Percentiles rank a stretch among this genome's conserved stretches.
Evolutionary conservation across 92 coral and sea anemone species (phyloP).

Genomic region (Phymanthus crucifer): DNA sequence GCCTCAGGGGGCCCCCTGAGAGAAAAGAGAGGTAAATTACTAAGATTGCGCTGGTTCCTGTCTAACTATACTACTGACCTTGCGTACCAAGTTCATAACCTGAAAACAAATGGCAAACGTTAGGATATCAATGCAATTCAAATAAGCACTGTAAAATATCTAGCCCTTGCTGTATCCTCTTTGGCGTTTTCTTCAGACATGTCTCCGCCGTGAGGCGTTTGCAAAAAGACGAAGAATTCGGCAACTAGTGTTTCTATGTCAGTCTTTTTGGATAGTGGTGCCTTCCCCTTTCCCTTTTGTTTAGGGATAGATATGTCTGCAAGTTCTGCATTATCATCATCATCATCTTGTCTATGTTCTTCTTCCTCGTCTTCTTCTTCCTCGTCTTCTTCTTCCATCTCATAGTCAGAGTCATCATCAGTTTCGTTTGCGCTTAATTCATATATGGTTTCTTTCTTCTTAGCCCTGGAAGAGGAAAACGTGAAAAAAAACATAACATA

Average conservation of each 20-base stretch:
- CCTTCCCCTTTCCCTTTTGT: not conserved
- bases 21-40: too few species aligned
- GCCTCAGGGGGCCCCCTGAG: too few species aligned
- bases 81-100: not conserved
- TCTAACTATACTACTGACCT: too few species aligned
- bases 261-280: not conserved
- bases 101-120: not conserved
- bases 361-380: not conserved
- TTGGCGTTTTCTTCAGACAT: not conserved
- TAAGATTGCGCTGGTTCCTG: too few species aligned
- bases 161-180: not conserved
- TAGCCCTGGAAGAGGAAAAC: too few species aligned
- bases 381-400: not conserved
- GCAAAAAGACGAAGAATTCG: not conserved
- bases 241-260: not conserved
- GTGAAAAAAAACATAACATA: too few species aligned
- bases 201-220: not conserved
- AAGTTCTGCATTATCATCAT: not conserved
- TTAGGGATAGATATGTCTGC: not conserved
- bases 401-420: not conserved
- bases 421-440: too few species aligned
- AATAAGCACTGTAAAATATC: not conserved
- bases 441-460: too few species aligned
- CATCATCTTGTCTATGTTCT: not conserved
- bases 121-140: not conserved